These are phyloP conservation scores for Lithophane socia DNA, from an alignment of 2,888 invertebrate genomes.

Conservation along the genomic window DNA sequence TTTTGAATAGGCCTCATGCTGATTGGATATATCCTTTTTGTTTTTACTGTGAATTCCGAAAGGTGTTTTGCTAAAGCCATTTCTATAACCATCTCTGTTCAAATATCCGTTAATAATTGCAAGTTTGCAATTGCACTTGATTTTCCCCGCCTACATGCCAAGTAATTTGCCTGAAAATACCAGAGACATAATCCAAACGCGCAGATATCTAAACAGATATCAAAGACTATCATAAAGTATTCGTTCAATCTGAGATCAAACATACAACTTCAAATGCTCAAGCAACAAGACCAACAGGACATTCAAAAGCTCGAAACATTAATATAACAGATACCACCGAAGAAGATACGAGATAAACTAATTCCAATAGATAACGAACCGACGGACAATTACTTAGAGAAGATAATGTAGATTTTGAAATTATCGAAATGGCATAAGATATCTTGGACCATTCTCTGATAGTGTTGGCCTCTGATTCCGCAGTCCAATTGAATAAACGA, in stretches of 20 bases:
- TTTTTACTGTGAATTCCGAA: constrained; percentile 6
- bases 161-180: constrained; percentile 41
- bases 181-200: constrained; percentile 37
- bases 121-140: neutral
- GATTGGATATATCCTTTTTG: constrained; percentile 43
- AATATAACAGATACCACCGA: constrained; percentile 51
- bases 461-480: constrained; percentile 62
- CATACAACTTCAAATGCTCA: constrained; percentile 61
- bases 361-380: constrained; percentile 49
- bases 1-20: constrained; percentile 27
- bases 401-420: constrained; percentile 59
- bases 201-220: constrained; percentile 58
- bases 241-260: constrained; percentile 60
- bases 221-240: constrained; percentile 60
- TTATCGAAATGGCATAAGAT: constrained; percentile 59
- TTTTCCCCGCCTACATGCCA: constrained; percentile 27
- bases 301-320: constrained; percentile 55
- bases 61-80: neutral
- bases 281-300: constrained; percentile 56
- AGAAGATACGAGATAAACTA: constrained; percentile 50
- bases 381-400: constrained; percentile 60
- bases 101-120: constrained; percentile 16
- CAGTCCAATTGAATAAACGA: constrained; percentile 61
- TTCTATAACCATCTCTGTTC: neutral
- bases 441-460: constrained; percentile 60